Conservation (phyloP, 2,113 vertebrate species). For the Ceuthmochares aereus region DNA sequence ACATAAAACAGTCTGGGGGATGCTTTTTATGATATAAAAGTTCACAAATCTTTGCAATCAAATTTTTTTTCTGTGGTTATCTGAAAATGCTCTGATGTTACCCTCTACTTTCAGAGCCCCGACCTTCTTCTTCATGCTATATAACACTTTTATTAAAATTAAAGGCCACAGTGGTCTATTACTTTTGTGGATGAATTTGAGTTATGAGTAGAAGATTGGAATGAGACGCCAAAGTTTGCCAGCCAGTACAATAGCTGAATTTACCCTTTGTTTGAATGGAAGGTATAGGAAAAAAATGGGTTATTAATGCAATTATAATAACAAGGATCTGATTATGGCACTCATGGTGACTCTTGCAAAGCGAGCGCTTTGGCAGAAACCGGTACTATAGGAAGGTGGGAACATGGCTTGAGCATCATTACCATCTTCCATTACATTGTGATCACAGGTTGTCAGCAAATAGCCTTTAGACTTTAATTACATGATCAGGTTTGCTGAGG, state of each 20-base stretch:
- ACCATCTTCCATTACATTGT: not conserved
- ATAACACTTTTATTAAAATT: not conserved
- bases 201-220: not conserved
- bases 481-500: not conserved
- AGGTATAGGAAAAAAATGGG: not conserved
- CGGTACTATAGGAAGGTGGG: not conserved
- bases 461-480: constrained; percentile 38
- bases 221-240: not conserved
- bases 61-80: not conserved
- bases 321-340: not conserved
- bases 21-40: not conserved
- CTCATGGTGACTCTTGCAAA: not conserved
- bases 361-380: not conserved
- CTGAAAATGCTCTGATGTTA: not conserved
- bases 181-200: not conserved
- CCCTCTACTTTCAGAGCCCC: not conserved
- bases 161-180: not conserved
- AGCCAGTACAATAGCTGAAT: not conserved
- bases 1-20: not conserved
- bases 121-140: not conserved
- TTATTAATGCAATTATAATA: not conserved
- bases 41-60: not conserved
- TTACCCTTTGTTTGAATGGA: not conserved
- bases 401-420: not conserved
- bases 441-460: constrained; percentile 15